A percentile compares a stretch with the other conserved stretches of the same genome.
phyloP scores from a whole-genome alignment of 1,140 invertebrate genomes.

The Cyphomyrmex costatus region DNA sequence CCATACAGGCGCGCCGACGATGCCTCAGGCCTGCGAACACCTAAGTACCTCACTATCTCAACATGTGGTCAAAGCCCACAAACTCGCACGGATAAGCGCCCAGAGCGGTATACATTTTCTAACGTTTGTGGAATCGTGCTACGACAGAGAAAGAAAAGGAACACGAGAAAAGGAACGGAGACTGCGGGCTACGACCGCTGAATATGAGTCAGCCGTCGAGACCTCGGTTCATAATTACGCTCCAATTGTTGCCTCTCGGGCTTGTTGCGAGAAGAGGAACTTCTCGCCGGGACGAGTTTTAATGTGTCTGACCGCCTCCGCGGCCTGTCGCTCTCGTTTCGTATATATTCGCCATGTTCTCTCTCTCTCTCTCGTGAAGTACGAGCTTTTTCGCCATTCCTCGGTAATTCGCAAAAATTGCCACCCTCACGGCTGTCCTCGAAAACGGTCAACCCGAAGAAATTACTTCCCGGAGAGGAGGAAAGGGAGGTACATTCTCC shows the following conservation, averaged over 20 bases:
- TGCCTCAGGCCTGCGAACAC: conserved; percentile 42
- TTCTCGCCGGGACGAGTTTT: conserved; percentile 58
- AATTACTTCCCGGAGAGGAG: conserved; percentile 30
- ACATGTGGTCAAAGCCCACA: conserved; percentile 70
- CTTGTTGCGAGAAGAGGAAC: conserved; percentile 44
- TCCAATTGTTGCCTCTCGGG: conserved; percentile 75
- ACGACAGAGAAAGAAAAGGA: conserved; percentile 39
- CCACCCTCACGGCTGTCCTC: neutral
- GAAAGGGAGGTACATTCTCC: neutral
- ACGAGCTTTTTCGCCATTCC: conserved; percentile 1
- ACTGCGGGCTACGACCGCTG: conserved; percentile 53
- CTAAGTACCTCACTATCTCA: conserved; percentile 62
- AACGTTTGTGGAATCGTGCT: conserved; percentile 34
- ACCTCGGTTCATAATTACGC: conserved; percentile 75
- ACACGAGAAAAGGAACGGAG: conserved; percentile 22
- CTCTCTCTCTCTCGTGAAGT: neutral
- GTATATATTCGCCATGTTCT: neutral
- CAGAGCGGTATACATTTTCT: conserved; percentile 67
- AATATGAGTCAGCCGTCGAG: conserved; percentile 71
- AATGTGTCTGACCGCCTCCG: conserved; percentile 74
- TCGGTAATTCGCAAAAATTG: conserved; percentile 44
- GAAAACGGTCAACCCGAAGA: conserved; percentile 42
- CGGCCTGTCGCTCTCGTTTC: conserved; percentile 64
- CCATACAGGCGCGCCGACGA: neutral
- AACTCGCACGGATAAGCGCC: conserved; percentile 67